Evolutionary conservation across 2,113 vertebrate species (phyloP), one percentile per base, ranked within the genome.

Genomic region (Bubo bubo): DNA sequence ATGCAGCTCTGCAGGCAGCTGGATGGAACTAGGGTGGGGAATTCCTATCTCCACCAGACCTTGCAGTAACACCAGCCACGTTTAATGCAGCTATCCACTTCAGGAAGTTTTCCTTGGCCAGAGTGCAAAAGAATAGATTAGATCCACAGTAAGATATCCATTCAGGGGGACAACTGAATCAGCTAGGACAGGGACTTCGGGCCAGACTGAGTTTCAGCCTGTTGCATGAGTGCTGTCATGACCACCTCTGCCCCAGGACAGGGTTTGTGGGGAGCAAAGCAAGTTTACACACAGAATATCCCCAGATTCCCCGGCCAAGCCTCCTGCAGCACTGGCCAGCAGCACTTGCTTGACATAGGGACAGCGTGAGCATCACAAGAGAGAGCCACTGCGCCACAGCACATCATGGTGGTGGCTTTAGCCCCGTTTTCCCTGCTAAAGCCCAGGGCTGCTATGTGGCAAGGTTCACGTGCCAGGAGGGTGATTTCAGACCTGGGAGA

Each of bases 351-450:
- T 28, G 37, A 71, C 53, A 17, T 0, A 5, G 62, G 73, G 68
- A 50, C 74, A 58, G 55, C 1, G 4, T 15, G 43, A 92, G 68
- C 74, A 52, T 52, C 73, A 7, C 28, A 3, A 14, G 67, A 39
- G 22, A 19, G 30, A 74, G 39, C 17, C 41, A 34, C 13, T 1
- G 30, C 3, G 5, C 9, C 52, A 9, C 26, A 23, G 63, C 23
- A 2, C 0, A 30, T 5, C 27, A 8, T 0, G 7, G 32, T 2
- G 32, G 32, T 66, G 39, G 58, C 85, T 53, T 41, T 35, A 28
- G 59, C 41, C 32, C 24, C 6, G 1, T 30, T 73, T 30, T 28
- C 58, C 70, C 15, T 16, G 43, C 58, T 37, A 26, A 50, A 74
- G 50, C 50, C 68, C 67, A 32, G 58, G 68, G 60, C 32, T 63